phyloP scores from a whole-genome alignment of 2,113 vertebrate species.

The Mola mola region DNA sequence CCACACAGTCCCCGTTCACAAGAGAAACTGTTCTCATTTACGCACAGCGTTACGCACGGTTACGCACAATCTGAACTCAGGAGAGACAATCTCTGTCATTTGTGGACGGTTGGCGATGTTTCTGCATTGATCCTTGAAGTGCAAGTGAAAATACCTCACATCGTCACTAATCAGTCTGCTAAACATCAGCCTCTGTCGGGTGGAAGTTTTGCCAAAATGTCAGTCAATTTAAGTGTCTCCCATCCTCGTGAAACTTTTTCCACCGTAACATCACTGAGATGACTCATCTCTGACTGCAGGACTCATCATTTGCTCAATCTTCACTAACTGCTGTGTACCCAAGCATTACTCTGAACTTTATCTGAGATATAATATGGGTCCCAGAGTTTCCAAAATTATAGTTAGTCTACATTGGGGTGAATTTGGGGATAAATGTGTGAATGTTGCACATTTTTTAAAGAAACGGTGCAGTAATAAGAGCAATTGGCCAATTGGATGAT shows the following conservation, averaged over 20 bases:
- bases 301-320: conserved; percentile 3
- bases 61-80: conserved; percentile 13
- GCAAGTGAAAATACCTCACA: too few species aligned
- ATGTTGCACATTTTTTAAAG: conserved; percentile 8
- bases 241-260: not conserved
- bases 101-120: not conserved
- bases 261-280: conserved; percentile 1
- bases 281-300: not conserved
- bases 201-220: not conserved
- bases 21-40: conserved; percentile 5
- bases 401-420: not conserved
- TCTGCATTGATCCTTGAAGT: too few species aligned
- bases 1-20: not conserved
- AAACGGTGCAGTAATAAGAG: conserved; percentile 11
- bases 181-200: conserved; percentile 4
- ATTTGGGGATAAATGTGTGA: not conserved
- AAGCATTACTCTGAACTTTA: not conserved
- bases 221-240: not conserved
- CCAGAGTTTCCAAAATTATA: not conserved
- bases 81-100: not conserved
- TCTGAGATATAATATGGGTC: not conserved
- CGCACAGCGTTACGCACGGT: conserved; percentile 20
- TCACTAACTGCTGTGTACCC: conserved; percentile 2
- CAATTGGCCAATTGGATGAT: too few species aligned
- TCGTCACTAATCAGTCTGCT: too few species aligned